Evolutionary conservation across 2,888 invertebrate genomes (phyloP), one percentile per base, ranked within the genome.

Genomic region (Melinopterus prodromus): DNA sequence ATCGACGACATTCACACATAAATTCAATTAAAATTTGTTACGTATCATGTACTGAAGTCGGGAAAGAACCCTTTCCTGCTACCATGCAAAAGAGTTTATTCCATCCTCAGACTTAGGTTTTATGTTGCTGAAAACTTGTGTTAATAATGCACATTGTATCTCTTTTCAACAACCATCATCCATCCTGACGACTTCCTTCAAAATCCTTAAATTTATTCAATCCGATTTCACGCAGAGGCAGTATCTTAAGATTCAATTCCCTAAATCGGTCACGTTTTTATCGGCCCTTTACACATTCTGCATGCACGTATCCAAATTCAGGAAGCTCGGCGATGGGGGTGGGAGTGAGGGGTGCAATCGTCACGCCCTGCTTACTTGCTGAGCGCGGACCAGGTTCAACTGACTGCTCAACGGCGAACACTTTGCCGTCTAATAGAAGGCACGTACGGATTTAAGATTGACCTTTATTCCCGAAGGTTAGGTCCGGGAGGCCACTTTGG

Each of bases 381-480:
- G 53, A 53, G 53, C 53, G 53, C 2, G 53, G 5, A 53, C 53
- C 53, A 53, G 53, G 53, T 53, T 53, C 53, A 53, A 53, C 53
- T 53, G 53, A 53, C 53, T 53, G 53, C 53, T 53, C 53, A 53
- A 53, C 53, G 12, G 53, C 7, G 53, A 53, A 53, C 53, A 53
- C 53, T 53, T 53, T 6, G 53, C 53, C 53, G 12, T 71, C 71
- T 71, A 35, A 74, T 74, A 74, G 74, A 35, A 74, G 37, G 16
- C 74, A 74, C 74, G 74, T 74, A 74, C 74, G 74, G 74, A 74
- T 74, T 74, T 74, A 77, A 77, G 77, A 77, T 79, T 79, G 79
- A 79, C 79, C 79, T 79, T 79, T 79, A 77, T 69, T 77, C 70
- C 74, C 72, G 69, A 77, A 53, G 77, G 79, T 76, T 75, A 71